phyloP scores from a whole-genome alignment of 2,888 invertebrate species.

The Colletes collaris region DNA sequence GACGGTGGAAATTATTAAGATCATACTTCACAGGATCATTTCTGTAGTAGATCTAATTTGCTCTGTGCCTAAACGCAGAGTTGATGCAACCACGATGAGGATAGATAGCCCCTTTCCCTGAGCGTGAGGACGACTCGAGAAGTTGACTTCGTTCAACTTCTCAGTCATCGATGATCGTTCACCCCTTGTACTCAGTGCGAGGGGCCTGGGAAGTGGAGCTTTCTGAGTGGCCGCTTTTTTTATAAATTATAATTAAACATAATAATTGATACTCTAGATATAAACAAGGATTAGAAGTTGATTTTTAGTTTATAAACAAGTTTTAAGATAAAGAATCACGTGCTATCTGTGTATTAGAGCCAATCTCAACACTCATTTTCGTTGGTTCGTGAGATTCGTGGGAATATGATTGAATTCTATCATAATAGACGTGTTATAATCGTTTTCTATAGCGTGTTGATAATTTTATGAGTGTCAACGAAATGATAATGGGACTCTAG shows the following conservation, averaged over 20 bases:
- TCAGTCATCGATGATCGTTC: conserved; percentile 81
- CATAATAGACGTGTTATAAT: too few species aligned
- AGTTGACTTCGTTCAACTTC: conserved; percentile 50
- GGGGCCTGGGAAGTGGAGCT: conserved; percentile 72
- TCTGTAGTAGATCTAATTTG: conserved; percentile 87
- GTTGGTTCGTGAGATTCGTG: too few species aligned
- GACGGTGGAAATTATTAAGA: conserved; percentile 60
- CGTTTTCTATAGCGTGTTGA: too few species aligned
- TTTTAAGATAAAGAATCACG: too few species aligned
- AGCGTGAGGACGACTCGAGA: conserved; percentile 80
- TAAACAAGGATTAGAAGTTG: too few species aligned
- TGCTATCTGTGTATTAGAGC: too few species aligned
- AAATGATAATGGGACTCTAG: too few species aligned
- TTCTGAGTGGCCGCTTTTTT: conserved; percentile 75
- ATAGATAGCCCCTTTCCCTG: conserved; percentile 84
- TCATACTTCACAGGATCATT: conserved; percentile 87
- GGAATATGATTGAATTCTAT: too few species aligned
- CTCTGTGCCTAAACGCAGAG: conserved; percentile 84
- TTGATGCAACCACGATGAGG: conserved; percentile 86
- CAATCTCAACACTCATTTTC: too few species aligned
- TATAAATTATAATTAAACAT: background rate
- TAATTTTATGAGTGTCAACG: too few species aligned
- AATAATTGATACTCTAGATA: background rate
- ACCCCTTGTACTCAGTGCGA: conserved; percentile 67
- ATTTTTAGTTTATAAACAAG: too few species aligned